phyloP scores from a whole-genome alignment of 2,888 invertebrate genomes.

The Blastobasis lacticolella region DNA sequence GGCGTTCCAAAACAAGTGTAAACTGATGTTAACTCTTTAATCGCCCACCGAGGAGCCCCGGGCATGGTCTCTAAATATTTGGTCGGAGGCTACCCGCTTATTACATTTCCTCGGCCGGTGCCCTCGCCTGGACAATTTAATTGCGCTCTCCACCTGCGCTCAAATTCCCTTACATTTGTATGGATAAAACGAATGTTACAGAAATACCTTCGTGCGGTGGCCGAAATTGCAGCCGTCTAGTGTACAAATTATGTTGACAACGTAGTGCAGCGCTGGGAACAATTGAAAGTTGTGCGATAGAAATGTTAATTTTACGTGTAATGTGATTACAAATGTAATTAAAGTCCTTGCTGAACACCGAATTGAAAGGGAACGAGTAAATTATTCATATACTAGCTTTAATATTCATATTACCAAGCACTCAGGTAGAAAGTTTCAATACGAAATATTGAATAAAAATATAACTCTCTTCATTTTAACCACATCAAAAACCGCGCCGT shows the following conservation, averaged over 20 bases:
- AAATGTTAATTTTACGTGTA: not conserved
- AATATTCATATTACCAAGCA: no score
- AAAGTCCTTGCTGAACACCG: not conserved
- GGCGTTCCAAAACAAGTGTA: not conserved
- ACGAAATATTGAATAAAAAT: no score
- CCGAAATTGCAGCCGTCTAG: not conserved
- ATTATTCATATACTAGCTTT: no score
- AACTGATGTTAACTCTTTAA: conserved; percentile 1
- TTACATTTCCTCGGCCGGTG: conserved; percentile 56
- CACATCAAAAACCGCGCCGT: no score
- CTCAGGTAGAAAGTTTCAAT: no score
- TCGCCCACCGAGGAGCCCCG: conserved; percentile 28
- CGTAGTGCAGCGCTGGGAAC: not conserved
- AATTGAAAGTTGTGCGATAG: not conserved
- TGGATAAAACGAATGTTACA: conserved; percentile 7
- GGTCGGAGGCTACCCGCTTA: conserved; percentile 52
- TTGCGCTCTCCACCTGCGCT: conserved; percentile 51
- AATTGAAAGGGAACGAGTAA: no score
- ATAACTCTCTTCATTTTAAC: no score
- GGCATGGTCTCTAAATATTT: conserved; percentile 51
- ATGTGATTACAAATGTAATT: not conserved
- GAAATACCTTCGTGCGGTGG: not conserved
- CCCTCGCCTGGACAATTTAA: conserved; percentile 56
- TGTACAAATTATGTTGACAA: not conserved
- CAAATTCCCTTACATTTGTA: conserved; percentile 37